Conservation (phyloP, 1,140 invertebrate genomes). For the Drosophila ogumai region DNA sequence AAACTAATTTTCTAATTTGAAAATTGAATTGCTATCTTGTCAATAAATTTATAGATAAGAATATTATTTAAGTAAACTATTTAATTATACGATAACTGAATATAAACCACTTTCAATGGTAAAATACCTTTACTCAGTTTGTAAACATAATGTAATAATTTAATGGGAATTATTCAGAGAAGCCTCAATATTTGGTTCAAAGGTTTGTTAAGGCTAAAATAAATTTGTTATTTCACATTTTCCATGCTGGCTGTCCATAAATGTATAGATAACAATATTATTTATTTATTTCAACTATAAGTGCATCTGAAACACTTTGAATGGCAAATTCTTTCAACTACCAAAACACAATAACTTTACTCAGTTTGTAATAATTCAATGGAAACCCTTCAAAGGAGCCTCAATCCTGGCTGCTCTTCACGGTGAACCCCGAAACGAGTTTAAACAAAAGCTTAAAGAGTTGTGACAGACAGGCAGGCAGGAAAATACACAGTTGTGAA, state of each 20-base stretch:
- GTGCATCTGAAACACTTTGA: too few relatives aligned
- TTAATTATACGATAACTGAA: neutral
- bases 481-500: constrained; percentile 55
- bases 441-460: constrained; percentile 67
- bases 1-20: neutral
- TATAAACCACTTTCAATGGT: neutral
- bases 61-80: neutral
- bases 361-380: neutral
- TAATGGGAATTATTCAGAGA: too few relatives aligned
- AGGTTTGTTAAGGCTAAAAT: neutral
- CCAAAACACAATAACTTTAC: neutral
- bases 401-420: neutral
- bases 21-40: neutral
- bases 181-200: too few relatives aligned
- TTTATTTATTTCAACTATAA: neutral
- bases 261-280: neutral
- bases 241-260: neutral
- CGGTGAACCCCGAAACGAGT: constrained; percentile 13
- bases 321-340: neutral
- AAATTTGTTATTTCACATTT: neutral
- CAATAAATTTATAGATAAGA: neutral
- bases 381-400: neutral
- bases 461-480: constrained; percentile 56
- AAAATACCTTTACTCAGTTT: neutral
- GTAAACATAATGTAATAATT: too few relatives aligned